Percentiles rank a stretch among this genome's conserved stretches.
Evolutionary conservation across 1,140 invertebrate genomes (phyloP).

Genomic region (Zaprionus ornatus): DNA sequence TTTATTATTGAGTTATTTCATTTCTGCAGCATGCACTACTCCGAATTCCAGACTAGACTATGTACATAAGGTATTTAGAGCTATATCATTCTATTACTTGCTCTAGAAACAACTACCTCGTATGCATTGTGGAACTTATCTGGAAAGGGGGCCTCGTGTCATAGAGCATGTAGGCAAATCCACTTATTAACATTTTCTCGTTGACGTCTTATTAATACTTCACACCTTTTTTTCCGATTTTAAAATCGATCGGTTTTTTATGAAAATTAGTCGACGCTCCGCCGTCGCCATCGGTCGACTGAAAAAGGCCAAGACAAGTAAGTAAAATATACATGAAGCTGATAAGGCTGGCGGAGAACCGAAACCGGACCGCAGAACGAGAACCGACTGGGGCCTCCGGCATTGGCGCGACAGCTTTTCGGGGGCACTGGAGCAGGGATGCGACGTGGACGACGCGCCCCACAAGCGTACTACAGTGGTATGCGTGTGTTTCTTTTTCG

Average conservation of each 20-base stretch:
- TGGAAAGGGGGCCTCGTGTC: not conserved
- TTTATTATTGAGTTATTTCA: conserved; percentile 25
- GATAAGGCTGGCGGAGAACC: conserved; percentile 44
- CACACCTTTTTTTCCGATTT: conserved; percentile 72
- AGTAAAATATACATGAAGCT: conserved; percentile 29
- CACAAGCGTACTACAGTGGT: not conserved
- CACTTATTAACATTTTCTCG: conserved; percentile 79
- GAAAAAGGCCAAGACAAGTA: conserved; percentile 44
- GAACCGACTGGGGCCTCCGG: conserved; percentile 6
- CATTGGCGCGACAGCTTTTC: conserved; percentile 24
- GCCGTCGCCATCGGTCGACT: conserved; percentile 30
- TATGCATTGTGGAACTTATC: not conserved
- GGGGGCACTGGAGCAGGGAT: conserved; percentile 49
- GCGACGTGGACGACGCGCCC: conserved; percentile 9
- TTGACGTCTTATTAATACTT: conserved; percentile 83
- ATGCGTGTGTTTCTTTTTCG: not conserved
- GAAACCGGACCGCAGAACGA: conserved; percentile 41
- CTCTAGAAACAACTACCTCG: not conserved
- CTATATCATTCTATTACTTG: not conserved
- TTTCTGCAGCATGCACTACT: conserved; percentile 3
- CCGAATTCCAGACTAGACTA: not conserved
- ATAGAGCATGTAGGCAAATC: conserved; percentile 44
- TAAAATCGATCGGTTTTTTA: conserved; percentile 79
- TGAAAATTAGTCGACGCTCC: conserved; percentile 76
- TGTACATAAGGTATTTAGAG: not conserved